Base-by-base conservation (phyloP, 2,797 vertebrate species). In the Buceros bicornis region DNA sequence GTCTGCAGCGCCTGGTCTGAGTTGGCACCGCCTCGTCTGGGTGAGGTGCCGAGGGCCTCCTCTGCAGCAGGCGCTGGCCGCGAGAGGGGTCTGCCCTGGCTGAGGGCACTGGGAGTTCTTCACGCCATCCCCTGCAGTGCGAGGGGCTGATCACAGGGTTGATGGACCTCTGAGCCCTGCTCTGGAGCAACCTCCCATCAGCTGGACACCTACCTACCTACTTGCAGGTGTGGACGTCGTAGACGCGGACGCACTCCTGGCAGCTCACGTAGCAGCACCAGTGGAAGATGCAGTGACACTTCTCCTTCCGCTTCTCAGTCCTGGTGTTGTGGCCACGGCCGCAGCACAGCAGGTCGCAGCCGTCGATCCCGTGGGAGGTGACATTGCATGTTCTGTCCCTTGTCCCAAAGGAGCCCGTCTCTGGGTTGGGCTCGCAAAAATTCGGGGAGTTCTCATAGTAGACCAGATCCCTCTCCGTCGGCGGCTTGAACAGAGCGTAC, bases 241-340 rank as follows among this genome's bases (percentile, higher is more conserved):
- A 99, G 91, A 99, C 98, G 1, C 99, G 98, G 83, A 99, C 91
- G 18, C 99, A 99, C 98, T 99, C 99, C 97, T 99, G 99, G 94
- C 99, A 99, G 98, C 99, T 99, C 92, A 99, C 99, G 6, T 99
- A 99, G 98, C 99, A 99, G 98, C 99, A 99, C 99, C 99, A 99
- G 98, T 99, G 99, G 98, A 99, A 99, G 98, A 99, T 99, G 98
- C 99, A 99, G 98, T 99, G 99, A 74, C 99, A 99, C 69, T 99
- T 99, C 98, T 99, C 99, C 84, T 99, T 99, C 87, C 99, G 98
- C 47, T 99, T 99, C 98, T 99, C 99, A 97, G 99, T 99, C 98
- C 99, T 98, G 61, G 99, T 99, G 98, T 99, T 99, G 98, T 99
- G 99, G 72, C 99, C 99, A 0, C 99, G 99, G 18, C 99, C 99